These are phyloP conservation scores for Cyrtorhinus lividipennis DNA, from an alignment of 1,140 invertebrate genomes.

Conservation along the genomic window DNA sequence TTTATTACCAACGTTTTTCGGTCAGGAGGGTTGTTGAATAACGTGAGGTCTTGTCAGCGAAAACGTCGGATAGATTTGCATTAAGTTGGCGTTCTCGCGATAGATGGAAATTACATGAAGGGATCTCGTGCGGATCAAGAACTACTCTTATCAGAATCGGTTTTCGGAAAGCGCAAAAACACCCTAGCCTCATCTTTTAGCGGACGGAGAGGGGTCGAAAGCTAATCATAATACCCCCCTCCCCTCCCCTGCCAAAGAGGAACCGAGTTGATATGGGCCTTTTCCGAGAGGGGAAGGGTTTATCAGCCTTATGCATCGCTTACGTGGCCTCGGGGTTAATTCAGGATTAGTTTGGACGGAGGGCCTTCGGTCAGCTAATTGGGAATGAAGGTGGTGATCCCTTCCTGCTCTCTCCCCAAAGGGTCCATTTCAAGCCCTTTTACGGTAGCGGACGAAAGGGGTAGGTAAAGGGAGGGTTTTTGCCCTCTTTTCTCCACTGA, in stretches of 20 bases:
- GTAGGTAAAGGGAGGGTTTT: slow-evolving; percentile 1
- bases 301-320: slow-evolving; percentile 14
- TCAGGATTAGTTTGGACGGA: slow-evolving; percentile 4
- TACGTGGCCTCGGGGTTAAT: slow-evolving; percentile 13
- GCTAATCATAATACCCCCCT: background rate
- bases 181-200: background rate
- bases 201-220: background rate
- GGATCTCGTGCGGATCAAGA: background rate
- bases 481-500: background rate
- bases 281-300: background rate
- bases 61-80: too few relatives aligned
- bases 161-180: background rate
- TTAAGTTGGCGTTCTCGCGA: too few relatives aligned
- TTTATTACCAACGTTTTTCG: too few relatives aligned
- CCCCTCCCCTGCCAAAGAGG: background rate
- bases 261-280: background rate
- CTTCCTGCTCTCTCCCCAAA: background rate
- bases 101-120: background rate
- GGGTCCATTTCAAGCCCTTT: slow-evolving; percentile 6
- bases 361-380: slow-evolving; percentile 15
- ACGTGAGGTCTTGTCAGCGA: too few relatives aligned
- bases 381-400: slow-evolving; percentile 3
- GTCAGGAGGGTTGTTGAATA: too few relatives aligned
- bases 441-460: background rate
- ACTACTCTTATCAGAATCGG: background rate